phyloP scores from a whole-genome alignment of 2,888 invertebrate species.

The Pristionchus mayeri region DNA sequence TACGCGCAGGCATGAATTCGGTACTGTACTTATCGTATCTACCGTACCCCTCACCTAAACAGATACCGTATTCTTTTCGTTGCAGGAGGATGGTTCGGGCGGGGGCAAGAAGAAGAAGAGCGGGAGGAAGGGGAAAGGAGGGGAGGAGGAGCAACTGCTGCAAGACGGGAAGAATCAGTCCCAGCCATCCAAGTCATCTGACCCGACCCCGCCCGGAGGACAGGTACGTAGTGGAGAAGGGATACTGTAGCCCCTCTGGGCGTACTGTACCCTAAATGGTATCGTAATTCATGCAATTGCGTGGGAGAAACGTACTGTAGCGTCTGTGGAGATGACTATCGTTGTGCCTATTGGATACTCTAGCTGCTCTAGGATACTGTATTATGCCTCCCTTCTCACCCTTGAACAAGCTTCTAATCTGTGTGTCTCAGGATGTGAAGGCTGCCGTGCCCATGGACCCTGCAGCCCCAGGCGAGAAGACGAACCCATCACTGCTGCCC shows the following conservation, averaged over 20 bases:
- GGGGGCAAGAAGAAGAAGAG: neutral
- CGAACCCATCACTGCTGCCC: slow-evolving; percentile 23
- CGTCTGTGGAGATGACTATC: no score
- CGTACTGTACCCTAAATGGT: no score
- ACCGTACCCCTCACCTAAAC: neutral
- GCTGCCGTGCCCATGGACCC: neutral
- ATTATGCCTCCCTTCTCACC: no score
- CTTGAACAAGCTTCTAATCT: no score
- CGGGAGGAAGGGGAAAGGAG: neutral
- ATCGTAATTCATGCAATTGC: no score
- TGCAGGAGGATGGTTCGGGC: neutral
- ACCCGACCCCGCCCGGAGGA: neutral
- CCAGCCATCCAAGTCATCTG: neutral
- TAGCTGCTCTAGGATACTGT: no score
- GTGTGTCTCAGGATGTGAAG: no score
- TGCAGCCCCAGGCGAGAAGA: neutral
- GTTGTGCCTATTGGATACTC: no score
- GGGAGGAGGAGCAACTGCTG: neutral
- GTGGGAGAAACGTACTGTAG: no score
- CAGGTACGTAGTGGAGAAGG: neutral
- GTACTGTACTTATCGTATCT: neutral
- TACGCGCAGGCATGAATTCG: neutral
- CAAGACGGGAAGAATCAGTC: neutral
- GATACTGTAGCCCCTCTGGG: no score
- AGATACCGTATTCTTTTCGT: neutral